phyloP scores from a whole-genome alignment of 2,888 invertebrate species.

The Mesorhabditis belari region DNA sequence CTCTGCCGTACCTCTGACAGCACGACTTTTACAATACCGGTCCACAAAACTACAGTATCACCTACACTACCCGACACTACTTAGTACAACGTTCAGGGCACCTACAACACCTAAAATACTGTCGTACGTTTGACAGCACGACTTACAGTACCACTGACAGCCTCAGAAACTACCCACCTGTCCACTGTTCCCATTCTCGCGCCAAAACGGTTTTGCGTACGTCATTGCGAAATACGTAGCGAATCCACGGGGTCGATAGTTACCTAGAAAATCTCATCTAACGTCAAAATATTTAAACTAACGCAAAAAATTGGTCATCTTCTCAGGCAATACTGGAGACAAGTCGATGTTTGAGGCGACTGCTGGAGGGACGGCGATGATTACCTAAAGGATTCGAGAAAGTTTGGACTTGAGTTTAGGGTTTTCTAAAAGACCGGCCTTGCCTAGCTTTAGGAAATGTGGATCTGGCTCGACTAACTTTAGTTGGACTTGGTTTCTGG shows the following conservation, averaged over 20 bases:
- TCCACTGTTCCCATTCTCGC: conserved; percentile 25
- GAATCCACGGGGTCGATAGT: conserved; percentile 27
- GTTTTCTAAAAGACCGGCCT: too few relatives aligned
- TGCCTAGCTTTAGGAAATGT: too few relatives aligned
- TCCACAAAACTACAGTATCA: too few relatives aligned
- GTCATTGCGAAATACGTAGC: conserved; percentile 40
- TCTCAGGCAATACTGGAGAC: conserved; percentile 18
- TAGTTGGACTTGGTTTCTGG: too few relatives aligned
- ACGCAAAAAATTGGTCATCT: conserved; percentile 22
- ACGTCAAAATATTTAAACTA: background rate
- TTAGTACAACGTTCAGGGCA: background rate
- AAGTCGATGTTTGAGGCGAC: conserved; percentile 19
- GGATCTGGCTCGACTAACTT: too few relatives aligned
- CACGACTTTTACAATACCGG: too few relatives aligned
- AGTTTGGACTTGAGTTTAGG: too few relatives aligned
- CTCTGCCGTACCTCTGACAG: too few relatives aligned
- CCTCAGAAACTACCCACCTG: conserved; percentile 8
- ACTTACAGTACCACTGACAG: background rate
- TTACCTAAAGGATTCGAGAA: conserved; percentile 23
- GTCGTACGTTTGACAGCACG: background rate
- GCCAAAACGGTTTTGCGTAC: conserved; percentile 34
- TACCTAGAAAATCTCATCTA: background rate
- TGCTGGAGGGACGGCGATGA: conserved; percentile 29
- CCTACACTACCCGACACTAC: too few relatives aligned
- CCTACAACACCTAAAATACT: background rate